phyloP scores from a whole-genome alignment of 2,888 invertebrate species.

The Troides aeacus region DNA sequence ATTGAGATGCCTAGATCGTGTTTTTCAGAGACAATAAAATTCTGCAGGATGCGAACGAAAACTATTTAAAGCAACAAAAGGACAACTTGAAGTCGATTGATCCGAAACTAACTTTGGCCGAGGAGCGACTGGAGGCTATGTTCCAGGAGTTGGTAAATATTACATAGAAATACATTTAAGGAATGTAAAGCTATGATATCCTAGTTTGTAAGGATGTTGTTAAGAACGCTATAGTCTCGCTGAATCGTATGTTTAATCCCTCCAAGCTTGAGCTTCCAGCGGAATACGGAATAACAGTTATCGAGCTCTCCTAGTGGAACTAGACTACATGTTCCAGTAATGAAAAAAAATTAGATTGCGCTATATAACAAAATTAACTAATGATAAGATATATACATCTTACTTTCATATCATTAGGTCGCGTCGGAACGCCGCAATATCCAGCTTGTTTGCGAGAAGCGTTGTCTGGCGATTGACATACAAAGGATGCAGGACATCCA shows the following conservation, averaged over 20 bases:
- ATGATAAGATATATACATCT: too few relatives aligned
- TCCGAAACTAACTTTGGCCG: slow-evolving; percentile 71
- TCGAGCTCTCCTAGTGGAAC: too few relatives aligned
- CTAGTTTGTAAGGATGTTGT: too few relatives aligned
- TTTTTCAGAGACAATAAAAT: slow-evolving; percentile 75
- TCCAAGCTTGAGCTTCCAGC: too few relatives aligned
- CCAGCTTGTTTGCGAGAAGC: slow-evolving; percentile 79
- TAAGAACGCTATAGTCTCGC: too few relatives aligned
- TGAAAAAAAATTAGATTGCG: too few relatives aligned
- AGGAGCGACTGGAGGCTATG: slow-evolving; percentile 79
- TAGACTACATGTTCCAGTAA: too few relatives aligned
- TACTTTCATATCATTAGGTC: slow-evolving; percentile 54
- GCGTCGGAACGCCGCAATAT: slow-evolving; percentile 79
- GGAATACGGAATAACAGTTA: too few relatives aligned
- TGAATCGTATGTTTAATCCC: too few relatives aligned
- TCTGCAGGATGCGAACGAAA: slow-evolving; percentile 73
- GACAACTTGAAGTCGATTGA: slow-evolving; percentile 51
- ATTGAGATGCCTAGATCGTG: background rate
- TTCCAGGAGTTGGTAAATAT: slow-evolving; percentile 80
- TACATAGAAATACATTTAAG: background rate
- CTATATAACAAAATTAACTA: too few relatives aligned
- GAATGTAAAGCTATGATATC: background rate
- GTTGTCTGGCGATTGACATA: slow-evolving; percentile 79
- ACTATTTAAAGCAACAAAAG: slow-evolving; percentile 60
- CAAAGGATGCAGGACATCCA: slow-evolving; percentile 78